Base-by-base conservation (phyloP, 2,113 vertebrate genomes). In the Paramormyrops kingsleyae region DNA sequence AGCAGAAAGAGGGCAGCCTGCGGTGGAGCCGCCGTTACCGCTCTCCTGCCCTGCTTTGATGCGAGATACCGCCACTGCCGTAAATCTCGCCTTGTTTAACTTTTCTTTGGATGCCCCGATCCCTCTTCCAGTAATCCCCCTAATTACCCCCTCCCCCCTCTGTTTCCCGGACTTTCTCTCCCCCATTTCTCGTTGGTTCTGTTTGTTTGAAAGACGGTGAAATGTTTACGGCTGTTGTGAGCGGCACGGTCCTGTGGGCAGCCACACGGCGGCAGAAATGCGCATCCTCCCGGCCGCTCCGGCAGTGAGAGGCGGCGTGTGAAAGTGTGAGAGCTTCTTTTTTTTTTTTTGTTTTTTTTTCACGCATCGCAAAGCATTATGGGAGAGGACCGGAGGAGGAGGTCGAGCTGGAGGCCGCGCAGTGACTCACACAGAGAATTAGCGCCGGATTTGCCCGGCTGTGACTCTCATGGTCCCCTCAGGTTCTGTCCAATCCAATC, bases 81-180 rank as follows among this genome's bases (percentile, higher is more conserved):
- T 96, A 96, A 96, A 95, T 95, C 93, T 91, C 92, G 92, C 90
- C 86, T 93, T 95, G 94, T 95, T 96, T 94, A 95, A 94, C 92
- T 94, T 91, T 95, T 95, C 86, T 87, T 95, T 95, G 94, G 95
- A 96, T 94, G 93, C 91, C 91, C 92, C 95, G 93, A 95, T 95
- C 94, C 94, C 89, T 94, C 90, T 96, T 96, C 96, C 96, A 96
- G 96, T 95, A 96, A 96, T 80, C 35, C 10, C 10, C n/a, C n/a
- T 70, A 27, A 31, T 70, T 70, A 70, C 62, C 62, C 12, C 66
- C 62, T 0, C 62, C 12, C 62, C 66, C 66, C 70, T 12, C n/a
- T 1, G 0, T 56, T 56, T 74, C 31, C n/a, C 66, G 10, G 4
- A 77, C 15, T 19, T 0, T 19, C 87, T 87, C 77, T 80, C 85